Conservation (phyloP, 1,140 invertebrate genomes). For the Temnothorax curvispinosus region DNA sequence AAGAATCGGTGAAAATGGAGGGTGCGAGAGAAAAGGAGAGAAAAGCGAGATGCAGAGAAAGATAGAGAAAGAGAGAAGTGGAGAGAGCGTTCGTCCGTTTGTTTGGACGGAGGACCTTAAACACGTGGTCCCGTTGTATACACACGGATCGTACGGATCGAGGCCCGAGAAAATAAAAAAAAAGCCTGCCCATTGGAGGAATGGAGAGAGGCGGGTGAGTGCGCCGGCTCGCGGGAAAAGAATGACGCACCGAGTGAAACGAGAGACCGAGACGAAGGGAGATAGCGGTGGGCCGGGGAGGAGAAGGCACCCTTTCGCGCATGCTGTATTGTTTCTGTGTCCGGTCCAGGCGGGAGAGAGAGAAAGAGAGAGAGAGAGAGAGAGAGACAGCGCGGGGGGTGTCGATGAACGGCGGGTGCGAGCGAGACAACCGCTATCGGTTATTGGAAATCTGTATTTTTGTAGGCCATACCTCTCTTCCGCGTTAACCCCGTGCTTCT, state of each 20-base stretch:
- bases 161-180: conserved; percentile 48
- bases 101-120: conserved; percentile 78
- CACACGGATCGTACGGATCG: conserved; percentile 72
- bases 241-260: conserved; percentile 48
- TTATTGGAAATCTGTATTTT: conserved; percentile 85
- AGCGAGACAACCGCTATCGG: conserved; percentile 76
- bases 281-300: conserved; percentile 53
- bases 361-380: too few species aligned
- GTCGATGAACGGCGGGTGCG: conserved; percentile 25
- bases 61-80: conserved; percentile 34
- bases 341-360: neutral
- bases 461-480: conserved; percentile 79
- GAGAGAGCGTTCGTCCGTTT: conserved; percentile 65
- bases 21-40: conserved; percentile 27
- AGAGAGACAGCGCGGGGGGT: neutral
- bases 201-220: conserved; percentile 9
- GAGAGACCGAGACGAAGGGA: conserved; percentile 41
- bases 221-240: conserved; percentile 35
- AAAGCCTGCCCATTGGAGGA: conserved; percentile 14
- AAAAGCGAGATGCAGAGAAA: conserved; percentile 2
- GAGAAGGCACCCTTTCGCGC: conserved; percentile 54
- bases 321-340: conserved; percentile 79
- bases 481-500: conserved; percentile 61
- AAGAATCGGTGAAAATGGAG: conserved; percentile 72
- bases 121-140: conserved; percentile 77